phyloP scores from a whole-genome alignment of 2,888 invertebrate species.

The Coleophora deauratella region DNA sequence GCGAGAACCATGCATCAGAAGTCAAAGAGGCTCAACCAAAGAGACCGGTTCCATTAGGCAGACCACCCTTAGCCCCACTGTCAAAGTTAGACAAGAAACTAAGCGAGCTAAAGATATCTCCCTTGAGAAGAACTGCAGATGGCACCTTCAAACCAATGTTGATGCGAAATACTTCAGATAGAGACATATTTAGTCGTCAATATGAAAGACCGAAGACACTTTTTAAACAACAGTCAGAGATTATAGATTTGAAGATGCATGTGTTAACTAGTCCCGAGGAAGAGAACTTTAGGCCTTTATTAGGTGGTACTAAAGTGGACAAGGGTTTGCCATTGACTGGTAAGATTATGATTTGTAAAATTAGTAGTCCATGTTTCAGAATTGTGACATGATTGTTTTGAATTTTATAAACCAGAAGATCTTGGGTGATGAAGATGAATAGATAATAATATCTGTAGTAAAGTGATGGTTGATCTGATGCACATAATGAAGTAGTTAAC shows the following conservation, averaged over 20 bases:
- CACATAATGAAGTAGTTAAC: no score
- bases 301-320: slow-evolving; percentile 42
- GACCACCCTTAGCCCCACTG: slow-evolving; percentile 52
- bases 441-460: no score
- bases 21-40: slow-evolving; percentile 41
- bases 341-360: slow-evolving; percentile 19
- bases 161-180: slow-evolving; percentile 45
- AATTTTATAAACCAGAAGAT: no score
- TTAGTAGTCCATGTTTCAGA: not conserved
- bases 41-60: slow-evolving; percentile 47
- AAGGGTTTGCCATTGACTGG: slow-evolving; percentile 69
- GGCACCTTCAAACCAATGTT: slow-evolving; percentile 42
- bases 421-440: no score
- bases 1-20: slow-evolving; percentile 53
- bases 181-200: slow-evolving; percentile 41
- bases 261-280: slow-evolving; percentile 52
- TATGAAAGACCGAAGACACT: slow-evolving; percentile 56
- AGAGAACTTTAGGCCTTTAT: slow-evolving; percentile 46
- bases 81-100: slow-evolving; percentile 53
- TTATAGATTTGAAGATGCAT: slow-evolving; percentile 64
- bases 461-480: no score
- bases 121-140: slow-evolving; percentile 52
- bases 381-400: no score
- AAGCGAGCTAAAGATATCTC: slow-evolving; percentile 50
- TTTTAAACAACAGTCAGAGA: slow-evolving; percentile 62